phyloP scores from a whole-genome alignment of 2,113 vertebrate genomes.

The Carettochelys insculpta region DNA sequence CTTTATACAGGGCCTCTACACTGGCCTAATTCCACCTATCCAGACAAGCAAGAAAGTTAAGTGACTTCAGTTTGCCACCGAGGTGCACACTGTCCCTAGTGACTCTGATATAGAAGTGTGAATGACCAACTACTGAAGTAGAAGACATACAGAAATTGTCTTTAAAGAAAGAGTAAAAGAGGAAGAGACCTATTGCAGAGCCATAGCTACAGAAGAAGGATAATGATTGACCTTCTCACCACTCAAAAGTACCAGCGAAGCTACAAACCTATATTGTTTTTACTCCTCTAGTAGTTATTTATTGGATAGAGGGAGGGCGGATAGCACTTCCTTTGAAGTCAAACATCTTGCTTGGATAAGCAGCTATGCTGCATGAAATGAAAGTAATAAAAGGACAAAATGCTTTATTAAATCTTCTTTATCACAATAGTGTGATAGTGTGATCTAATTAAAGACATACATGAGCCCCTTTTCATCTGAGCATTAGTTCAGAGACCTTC shows the following conservation, averaged over 20 bases:
- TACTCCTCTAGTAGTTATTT: slow-evolving; percentile 76
- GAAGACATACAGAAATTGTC: slow-evolving; percentile 18
- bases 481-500: slow-evolving; percentile 73
- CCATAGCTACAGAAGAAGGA: slow-evolving; percentile 34
- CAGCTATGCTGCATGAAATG: slow-evolving; percentile 76
- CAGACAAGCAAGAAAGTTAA: not conserved
- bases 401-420: slow-evolving; percentile 84
- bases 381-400: slow-evolving; percentile 84
- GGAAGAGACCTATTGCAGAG: slow-evolving; percentile 55
- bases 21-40: not conserved
- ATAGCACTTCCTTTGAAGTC: slow-evolving; percentile 82
- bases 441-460: slow-evolving; percentile 81
- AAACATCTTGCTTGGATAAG: slow-evolving; percentile 79
- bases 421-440: slow-evolving; percentile 75
- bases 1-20: not conserved
- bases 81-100: not conserved
- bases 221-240: slow-evolving; percentile 74
- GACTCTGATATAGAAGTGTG: not conserved
- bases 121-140: slow-evolving; percentile 28
- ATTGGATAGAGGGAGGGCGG: slow-evolving; percentile 73
- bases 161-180: slow-evolving; percentile 5
- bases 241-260: slow-evolving; percentile 54
- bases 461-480: slow-evolving; percentile 78
- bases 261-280: slow-evolving; percentile 68
- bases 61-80: slow-evolving; percentile 32